phyloP scores from a whole-genome alignment of 2,888 invertebrate species.

The Labia minor region DNA sequence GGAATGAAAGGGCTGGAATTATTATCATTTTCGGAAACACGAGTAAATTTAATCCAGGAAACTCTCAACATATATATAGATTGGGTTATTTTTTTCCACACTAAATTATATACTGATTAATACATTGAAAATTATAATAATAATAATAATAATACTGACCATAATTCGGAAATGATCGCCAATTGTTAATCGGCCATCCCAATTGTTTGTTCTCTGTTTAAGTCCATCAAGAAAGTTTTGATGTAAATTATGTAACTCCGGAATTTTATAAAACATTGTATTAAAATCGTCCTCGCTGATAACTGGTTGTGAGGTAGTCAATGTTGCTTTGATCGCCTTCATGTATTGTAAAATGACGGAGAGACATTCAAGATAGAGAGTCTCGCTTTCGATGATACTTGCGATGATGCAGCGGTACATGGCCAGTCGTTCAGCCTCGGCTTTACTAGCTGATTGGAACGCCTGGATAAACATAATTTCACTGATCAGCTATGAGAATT shows the following conservation, averaged over 20 bases:
- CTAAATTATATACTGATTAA: too few relatives aligned
- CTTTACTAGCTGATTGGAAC: conserved; percentile 41
- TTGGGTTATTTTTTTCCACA: conserved; percentile 19
- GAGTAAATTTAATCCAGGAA: neutral
- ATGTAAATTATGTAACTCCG: conserved; percentile 73
- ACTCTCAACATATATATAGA: conserved; percentile 19
- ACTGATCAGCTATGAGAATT: too few relatives aligned
- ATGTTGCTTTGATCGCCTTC: conserved; percentile 79
- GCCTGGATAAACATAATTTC: too few relatives aligned
- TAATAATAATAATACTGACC: too few relatives aligned
- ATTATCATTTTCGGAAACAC: neutral
- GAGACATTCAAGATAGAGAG: conserved; percentile 78
- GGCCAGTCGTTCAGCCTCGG: conserved; percentile 64
- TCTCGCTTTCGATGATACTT: conserved; percentile 85
- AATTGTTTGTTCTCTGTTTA: conserved; percentile 54
- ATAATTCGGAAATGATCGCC: conserved; percentile 77
- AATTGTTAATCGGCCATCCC: conserved; percentile 64
- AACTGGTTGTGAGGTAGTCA: conserved; percentile 79
- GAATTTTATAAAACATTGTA: conserved; percentile 86
- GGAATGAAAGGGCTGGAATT: too few relatives aligned
- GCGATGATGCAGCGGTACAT: conserved; percentile 82
- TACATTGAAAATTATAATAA: too few relatives aligned
- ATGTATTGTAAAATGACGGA: conserved; percentile 79
- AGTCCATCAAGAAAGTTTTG: conserved; percentile 70
- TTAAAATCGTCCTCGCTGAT: conserved; percentile 80